These are phyloP conservation scores for Amazona guildingii DNA, from an alignment of 2,113 vertebrate genomes.

Conservation along the genomic window DNA sequence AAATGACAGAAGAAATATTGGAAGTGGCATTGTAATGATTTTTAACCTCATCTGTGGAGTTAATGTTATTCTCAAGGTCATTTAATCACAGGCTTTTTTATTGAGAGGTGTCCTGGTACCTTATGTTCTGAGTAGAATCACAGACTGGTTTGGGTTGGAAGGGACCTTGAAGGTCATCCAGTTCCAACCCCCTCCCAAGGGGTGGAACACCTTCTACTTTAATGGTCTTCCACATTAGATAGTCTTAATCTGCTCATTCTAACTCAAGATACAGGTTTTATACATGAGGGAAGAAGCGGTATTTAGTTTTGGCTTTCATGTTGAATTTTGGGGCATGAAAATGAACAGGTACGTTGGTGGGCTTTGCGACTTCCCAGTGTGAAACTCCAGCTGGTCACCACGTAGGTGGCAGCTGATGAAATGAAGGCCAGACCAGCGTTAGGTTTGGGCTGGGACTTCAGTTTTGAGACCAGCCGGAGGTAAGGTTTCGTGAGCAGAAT, in stretches of 20 bases:
- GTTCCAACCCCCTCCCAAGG: not conserved
- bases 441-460: not conserved
- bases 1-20: not conserved
- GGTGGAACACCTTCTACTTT: not conserved
- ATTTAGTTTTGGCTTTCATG: not conserved
- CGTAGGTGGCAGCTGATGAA: not conserved
- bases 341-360: rapidly evolving
- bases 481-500: not conserved
- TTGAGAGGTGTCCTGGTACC: not conserved
- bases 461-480: not conserved
- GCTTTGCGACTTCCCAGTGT: not conserved
- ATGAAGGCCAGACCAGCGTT: rapidly evolving
- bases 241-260: not conserved
- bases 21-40: not conserved
- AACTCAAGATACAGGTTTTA: not conserved
- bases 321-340: not conserved
- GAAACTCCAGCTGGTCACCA: not conserved
- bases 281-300: not conserved
- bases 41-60: not conserved
- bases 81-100: not conserved
- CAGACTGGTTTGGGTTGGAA: not conserved
- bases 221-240: not conserved
- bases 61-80: not conserved
- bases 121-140: not conserved
- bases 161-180: not conserved